phyloP scores from a whole-genome alignment of 1,140 invertebrate genomes.

The Dinothrombium tinctorium region DNA sequence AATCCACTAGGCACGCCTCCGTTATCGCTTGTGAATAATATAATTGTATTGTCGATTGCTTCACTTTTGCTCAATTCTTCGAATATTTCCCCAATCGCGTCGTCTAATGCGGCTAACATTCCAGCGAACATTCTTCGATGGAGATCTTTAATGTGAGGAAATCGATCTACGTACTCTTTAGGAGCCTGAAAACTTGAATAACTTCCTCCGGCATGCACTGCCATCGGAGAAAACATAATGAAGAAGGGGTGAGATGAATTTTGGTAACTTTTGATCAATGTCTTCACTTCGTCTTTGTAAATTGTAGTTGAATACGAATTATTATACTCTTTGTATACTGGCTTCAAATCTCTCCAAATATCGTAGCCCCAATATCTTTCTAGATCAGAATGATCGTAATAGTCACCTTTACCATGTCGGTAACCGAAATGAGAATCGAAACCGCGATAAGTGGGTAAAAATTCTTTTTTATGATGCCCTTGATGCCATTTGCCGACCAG shows the following conservation, averaged over 20 bases:
- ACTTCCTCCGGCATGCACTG: constrained; percentile 42
- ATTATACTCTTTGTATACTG: constrained; percentile 40
- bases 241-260: constrained; percentile 38
- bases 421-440: constrained; percentile 65
- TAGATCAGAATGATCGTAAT: constrained; percentile 40
- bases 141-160: constrained; percentile 39
- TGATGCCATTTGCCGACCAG: constrained; percentile 80
- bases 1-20: constrained; percentile 24
- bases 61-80: constrained; percentile 32
- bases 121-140: constrained; percentile 31
- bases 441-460: constrained; percentile 50
- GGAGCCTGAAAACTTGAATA: constrained; percentile 41
- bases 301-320: constrained; percentile 61
- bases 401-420: constrained; percentile 54
- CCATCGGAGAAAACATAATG: constrained; percentile 56
- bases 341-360: constrained; percentile 35
- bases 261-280: constrained; percentile 41
- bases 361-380: constrained; percentile 46
- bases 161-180: constrained; percentile 37
- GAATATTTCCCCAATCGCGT: constrained; percentile 54
- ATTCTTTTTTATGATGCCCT: constrained; percentile 40
- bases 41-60: constrained; percentile 51
- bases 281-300: constrained; percentile 46
- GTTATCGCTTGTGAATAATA: constrained; percentile 66
- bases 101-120: constrained; percentile 53